phyloP scores from a whole-genome alignment of 2,113 vertebrate species.

The Nibea coibor region DNA sequence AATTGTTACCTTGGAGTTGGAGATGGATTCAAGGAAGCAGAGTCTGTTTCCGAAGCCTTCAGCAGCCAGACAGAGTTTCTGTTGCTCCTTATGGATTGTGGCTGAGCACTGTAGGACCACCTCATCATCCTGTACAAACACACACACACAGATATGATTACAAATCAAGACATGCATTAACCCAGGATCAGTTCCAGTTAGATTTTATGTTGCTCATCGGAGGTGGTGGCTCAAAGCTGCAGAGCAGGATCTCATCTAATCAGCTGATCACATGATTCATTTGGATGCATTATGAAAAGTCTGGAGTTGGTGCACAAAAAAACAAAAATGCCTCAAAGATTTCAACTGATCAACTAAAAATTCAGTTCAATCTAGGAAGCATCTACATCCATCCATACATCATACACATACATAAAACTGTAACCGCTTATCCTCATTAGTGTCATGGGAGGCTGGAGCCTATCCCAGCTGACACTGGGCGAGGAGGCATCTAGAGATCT shows the following conservation, averaged over 20 bases:
- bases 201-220: conserved; percentile 90
- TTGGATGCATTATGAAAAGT: too few relatives aligned
- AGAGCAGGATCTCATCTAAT: too few relatives aligned
- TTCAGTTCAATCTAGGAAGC: not conserved
- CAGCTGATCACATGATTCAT: too few relatives aligned
- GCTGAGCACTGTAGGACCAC: conserved; percentile 96
- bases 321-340: not conserved
- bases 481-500: too few relatives aligned
- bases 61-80: conserved; percentile 95
- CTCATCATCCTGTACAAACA: conserved; percentile 90
- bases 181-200: conserved; percentile 37
- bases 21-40: conserved; percentile 97
- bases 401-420: too few relatives aligned
- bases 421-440: too few relatives aligned
- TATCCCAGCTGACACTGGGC: too few relatives aligned
- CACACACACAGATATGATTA: conserved; percentile 1
- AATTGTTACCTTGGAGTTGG: conserved; percentile 93
- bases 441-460: too few relatives aligned
- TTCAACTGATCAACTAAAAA: not conserved
- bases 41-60: conserved; percentile 98
- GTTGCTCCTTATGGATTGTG: conserved; percentile 93
- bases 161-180: not conserved
- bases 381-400: not conserved
- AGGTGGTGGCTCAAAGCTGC: conserved; percentile 77
- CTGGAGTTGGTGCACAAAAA: too few relatives aligned